Conservation (phyloP, 2,113 vertebrate species). For the Procavia capensis region DNA sequence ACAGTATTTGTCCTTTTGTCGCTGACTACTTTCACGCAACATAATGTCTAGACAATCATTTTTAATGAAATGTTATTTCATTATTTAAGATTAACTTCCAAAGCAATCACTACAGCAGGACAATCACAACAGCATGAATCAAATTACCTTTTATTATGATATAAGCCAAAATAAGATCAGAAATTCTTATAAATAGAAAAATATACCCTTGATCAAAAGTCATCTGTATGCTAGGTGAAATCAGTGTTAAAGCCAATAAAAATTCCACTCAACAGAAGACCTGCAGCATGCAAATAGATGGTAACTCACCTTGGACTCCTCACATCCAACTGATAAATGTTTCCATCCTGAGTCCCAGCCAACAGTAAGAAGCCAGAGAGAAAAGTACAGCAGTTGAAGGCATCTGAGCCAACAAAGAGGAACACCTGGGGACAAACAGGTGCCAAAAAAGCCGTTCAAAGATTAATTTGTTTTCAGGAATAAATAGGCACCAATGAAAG, state of each 20-base stretch:
- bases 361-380: conserved; percentile 87
- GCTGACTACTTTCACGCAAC: too few species aligned
- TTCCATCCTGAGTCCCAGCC: conserved; percentile 90
- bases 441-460: conserved; percentile 4
- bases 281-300: not conserved
- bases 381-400: conserved; percentile 90
- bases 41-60: conserved; percentile 14
- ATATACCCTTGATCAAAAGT: conserved; percentile 39
- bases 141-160: conserved; percentile 58
- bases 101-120: not conserved
- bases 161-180: conserved; percentile 48
- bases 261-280: conserved; percentile 45
- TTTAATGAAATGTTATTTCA: conserved; percentile 55
- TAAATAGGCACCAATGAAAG: conserved; percentile 31
- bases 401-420: conserved; percentile 87
- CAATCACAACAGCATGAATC: conserved; percentile 29
- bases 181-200: conserved; percentile 57
- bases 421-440: conserved; percentile 84
- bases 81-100: conserved; percentile 61
- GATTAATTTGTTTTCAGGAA: not conserved
- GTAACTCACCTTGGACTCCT: conserved; percentile 86
- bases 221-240: conserved; percentile 16
- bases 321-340: conserved; percentile 89
- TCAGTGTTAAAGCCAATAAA: conserved; percentile 44
- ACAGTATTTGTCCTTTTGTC: too few species aligned